Evolutionary conservation across 2,113 vertebrate species (phyloP), one percentile per base, ranked within the genome.

Genomic region (Gadus chalcogrammus): DNA sequence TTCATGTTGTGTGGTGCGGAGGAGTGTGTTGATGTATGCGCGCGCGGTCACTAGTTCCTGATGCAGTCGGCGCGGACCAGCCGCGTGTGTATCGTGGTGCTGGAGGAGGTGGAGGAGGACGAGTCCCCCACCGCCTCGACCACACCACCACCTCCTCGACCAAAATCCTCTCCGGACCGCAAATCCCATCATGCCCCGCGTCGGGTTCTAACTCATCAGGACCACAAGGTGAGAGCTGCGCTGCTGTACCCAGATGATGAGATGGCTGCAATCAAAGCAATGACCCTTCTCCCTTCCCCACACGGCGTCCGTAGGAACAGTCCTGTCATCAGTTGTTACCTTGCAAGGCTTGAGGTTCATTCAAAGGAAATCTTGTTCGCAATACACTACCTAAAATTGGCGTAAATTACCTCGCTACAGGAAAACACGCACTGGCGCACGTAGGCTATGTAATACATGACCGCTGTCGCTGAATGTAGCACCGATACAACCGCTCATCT

Each of bases 61-160:
- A 90, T 93, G 89, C 90, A 94, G 91, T 93, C 87, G 66, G 93
- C 93, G 92, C 93, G 94, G 90, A 96, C 96, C 89, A 99, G 96
- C 92, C 96, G 97, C 81, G 97, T 99, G 88, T 99, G 97, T 92
- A 98, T 99, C 89, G 96, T 99, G 91, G 96, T 99, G 91, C 93
- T 99, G 92, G 97, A 99, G 94, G 97, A 99, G 93, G 94, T 94
- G 87, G 97, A 98, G 81, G 89, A 90, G 71, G 89, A 90, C 67
- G 88, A 90, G 69, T 73, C 82, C 42, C 85, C 78, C 4, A 3
- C 55, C 89, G 69, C 82, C 84, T 75, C 78, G 2, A 12, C 42
- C 42, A 11, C 84, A 52, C 79, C 80, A 48, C 84, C 83, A 69
- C 84, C 85, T 79, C 78, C 83, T 27, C 66, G 15, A 74, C 77